Base-by-base conservation (phyloP, 2,797 vertebrate species). In the Gallirallus australis region DNA sequence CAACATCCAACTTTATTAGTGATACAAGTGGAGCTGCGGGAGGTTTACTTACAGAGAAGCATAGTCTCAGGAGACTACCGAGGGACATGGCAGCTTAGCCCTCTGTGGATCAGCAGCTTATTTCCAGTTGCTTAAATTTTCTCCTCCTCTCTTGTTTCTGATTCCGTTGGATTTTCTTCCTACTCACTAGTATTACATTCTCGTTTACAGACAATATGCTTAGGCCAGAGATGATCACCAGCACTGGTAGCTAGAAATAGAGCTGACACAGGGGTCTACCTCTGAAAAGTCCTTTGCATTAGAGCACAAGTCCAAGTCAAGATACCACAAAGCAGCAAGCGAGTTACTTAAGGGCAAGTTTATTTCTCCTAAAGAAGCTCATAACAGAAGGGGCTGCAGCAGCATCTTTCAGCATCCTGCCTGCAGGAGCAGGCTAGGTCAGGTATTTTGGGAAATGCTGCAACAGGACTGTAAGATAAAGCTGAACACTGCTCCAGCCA, bases 91-190 rank as follows among this genome's bases (percentile, higher is more conserved):
- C 82, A 91, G 78, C 79, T 96, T 83, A 92, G 93, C 66, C 81
- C 68, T 85, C 52, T 33, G 65, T 27, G 84, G 82, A 94, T 93
- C 94, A 96, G 86, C 82, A 95, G 86, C 91, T 96, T 94, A 96
- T 78, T 95, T 86, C 86, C 61, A 92, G 82, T 91, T 89, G 89
- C 87, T 92, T 92, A 85, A 57, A 45, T 81, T 75, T 85, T 72
- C 94, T 69, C 54, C 45, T 89, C 72, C 79, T 80, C 81, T 94
- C 81, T 73, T 86, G 69, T 59, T 76, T 82, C 81, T 65, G 86
- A 91, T 87, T 91, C 95, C 0, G 0, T 13, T 88, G 94, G 94
- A 96, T 96, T 96, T 96, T 91, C 95, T 78, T 57, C 81, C 91
- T 59, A 1, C 92, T 65, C 24, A 0, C 80, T 8, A 54, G 80